Evolutionary conservation across 2,888 invertebrate genomes (phyloP), one percentile per base, ranked within the genome.

Genomic region (Xestoiulus laeticollis): DNA sequence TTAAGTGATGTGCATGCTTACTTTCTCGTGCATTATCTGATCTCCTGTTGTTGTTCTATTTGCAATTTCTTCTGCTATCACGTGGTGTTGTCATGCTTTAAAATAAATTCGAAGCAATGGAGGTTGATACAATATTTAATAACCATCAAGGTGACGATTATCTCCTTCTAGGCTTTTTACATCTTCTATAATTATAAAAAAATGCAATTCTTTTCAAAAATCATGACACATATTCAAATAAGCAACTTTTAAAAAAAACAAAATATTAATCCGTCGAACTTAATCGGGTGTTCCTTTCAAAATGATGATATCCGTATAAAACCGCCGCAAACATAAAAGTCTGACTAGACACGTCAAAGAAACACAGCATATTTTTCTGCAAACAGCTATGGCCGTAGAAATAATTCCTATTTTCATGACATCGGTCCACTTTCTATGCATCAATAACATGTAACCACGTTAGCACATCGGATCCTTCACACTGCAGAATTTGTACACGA

Each of bases 111-210:
- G 12, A 19, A 19, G 48, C 48, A 16, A 48, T 48, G 48, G 22
- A 59, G 59, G n/a, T 59, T 59, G 59, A 0, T 59, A 59, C 59
- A 22, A 59, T 59, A 59, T 59, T 59, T 59, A 59, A 59, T 59
- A 59, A 59, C 59, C 59, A 59, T 22, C 59, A 22, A 59, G 59
- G 4, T 59, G 59, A 59, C n/a, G 59, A 59, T 59, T 38, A 38
- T 38, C 38, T 59, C n/a, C n/a, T 22, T 59, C 59, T 59, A 59
- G n/a, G 59, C 59, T 59, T 59, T 59, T 59, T 59, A 59, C 59
- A 59, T 59, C 59, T 59, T 59, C 59, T 59, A 59, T 59, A 59
- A 59, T 59, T 59, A 59, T 59, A 59, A 59, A 59, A 59, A 59
- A 59, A 22, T n/a, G 59, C 8, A 6, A 59, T 59, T 59, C n/a